Percentiles rank a stretch among this genome's conserved stretches.
Evolutionary conservation across 2,888 invertebrate species (phyloP).

Genomic region (Drosophila antonietae): DNA sequence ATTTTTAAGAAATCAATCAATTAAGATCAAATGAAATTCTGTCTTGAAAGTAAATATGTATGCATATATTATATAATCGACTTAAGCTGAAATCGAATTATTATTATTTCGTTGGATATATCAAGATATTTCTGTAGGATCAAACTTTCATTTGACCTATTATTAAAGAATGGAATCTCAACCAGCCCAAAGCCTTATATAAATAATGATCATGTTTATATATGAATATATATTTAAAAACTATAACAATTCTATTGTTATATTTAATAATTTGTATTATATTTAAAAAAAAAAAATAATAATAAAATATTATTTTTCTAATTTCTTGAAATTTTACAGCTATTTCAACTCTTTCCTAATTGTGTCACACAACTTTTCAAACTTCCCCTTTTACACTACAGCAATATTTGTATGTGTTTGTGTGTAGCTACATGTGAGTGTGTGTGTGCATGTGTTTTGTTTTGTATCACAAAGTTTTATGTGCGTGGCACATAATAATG

Average conservation of each 20-base stretch:
- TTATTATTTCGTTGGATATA: neutral
- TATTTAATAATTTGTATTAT: too few relatives aligned
- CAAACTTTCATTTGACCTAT: too few relatives aligned
- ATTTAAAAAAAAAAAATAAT: too few relatives aligned
- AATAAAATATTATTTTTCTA: too few relatives aligned
- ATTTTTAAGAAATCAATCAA: too few relatives aligned
- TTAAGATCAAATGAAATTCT: too few relatives aligned
- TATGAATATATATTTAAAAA: too few relatives aligned
- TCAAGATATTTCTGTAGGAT: neutral
- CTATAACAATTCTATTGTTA: too few relatives aligned
- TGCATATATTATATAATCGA: neutral
- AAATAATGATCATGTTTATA: neutral
- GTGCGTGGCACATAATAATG: constrained; percentile 82
- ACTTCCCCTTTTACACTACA: constrained; percentile 21
- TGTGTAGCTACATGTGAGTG: constrained; percentile 4
- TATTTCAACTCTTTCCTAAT: neutral
- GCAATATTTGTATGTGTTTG: neutral
- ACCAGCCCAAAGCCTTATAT: too few relatives aligned
- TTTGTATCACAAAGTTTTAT: constrained; percentile 63
- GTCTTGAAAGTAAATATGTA: neutral
- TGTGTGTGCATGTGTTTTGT: constrained; percentile 29
- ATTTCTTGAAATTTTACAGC: neutral
- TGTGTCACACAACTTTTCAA: constrained; percentile 18
- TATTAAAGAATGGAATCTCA: neutral
- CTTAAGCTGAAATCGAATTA: neutral